Conservation (phyloP, 2,797 vertebrate species). For the Diplodus puntazzo region DNA sequence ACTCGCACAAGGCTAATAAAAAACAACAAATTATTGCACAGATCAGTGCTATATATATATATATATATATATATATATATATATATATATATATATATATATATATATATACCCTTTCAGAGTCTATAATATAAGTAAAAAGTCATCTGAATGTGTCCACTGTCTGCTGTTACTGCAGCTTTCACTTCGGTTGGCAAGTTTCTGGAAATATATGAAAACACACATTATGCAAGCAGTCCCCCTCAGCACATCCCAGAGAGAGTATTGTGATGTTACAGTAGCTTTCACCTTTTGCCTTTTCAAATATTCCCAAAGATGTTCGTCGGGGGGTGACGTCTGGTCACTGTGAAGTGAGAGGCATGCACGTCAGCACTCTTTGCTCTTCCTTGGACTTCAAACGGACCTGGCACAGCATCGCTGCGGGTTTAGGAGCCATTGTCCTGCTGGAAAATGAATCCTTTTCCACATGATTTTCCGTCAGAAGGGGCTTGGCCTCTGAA, state of each 20-base stretch:
- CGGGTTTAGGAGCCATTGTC: constrained; percentile 55
- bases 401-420: constrained; percentile 29
- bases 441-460: constrained; percentile 53
- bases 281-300: constrained; percentile 65
- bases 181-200: constrained; percentile 10
- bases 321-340: constrained; percentile 34
- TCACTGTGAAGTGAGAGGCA: constrained; percentile 45
- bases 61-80: too few species aligned
- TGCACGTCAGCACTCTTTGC: constrained; percentile 55
- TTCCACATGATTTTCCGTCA: constrained; percentile 37
- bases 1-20: too few species aligned
- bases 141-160: not conserved
- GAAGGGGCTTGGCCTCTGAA: constrained; percentile 42
- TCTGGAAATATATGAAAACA: constrained; percentile 29
- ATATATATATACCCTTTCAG: not conserved
- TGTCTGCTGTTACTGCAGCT: not conserved
- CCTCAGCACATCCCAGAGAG: constrained; percentile 21
- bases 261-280: constrained; percentile 53
- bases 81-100: too few species aligned
- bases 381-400: constrained; percentile 66
- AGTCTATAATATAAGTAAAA: not conserved
- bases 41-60: not conserved
- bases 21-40: too few species aligned
- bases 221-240: constrained; percentile 26
- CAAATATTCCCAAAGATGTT: constrained; percentile 65